Evolutionary conservation across 2,797 vertebrate genomes (phyloP), one percentile per base, ranked within the genome.

Genomic region (Staurois parvus): DNA sequence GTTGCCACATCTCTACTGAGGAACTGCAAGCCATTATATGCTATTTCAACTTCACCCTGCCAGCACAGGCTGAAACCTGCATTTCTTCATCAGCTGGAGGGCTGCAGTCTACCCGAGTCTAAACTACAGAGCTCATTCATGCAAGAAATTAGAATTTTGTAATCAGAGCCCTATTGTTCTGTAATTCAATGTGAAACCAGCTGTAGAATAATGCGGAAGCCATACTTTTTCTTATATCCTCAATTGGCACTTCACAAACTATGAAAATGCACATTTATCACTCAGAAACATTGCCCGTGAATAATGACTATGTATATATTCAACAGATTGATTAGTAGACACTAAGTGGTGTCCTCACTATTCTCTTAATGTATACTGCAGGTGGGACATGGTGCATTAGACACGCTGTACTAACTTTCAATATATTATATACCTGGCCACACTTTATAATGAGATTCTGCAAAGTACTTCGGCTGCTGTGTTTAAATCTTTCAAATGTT

Each of bases 121-220:
- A 10, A 64, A 52, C 48, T 64, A 64, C 59, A 64, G 59, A 52
- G 48, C 70, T 80, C 45, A 56, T 80, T 80, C 67, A 37, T 67
- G 42, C 59, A 66, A 30, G 52, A 82, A 82, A 74, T 66, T 24
- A 40, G 26, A 29, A 66, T 32, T 66, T 75, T 30, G 72, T 48
- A 75, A 83, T 83, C 72, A 83, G 72, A 42, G 59, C 4, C 32
- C 9, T 67, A 83, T 83, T 83, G 81, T 83, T 66, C 81, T 83
- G 15, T 75, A 26, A 24, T 59, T 74, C 70, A 66, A 64, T 66
- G 37, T 45, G 59, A 32, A 75, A 66, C 11, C 72, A 75, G 72
- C 72, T 74, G 81, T 34, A 74, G 66, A 75, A 74, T 40, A 66
- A 64, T 74, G 37, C 11, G 28, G 70, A 74, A n/a, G 80, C 79